phyloP scores from a whole-genome alignment of 1,140 invertebrate species.

The Aphelinus atriplicis region DNA sequence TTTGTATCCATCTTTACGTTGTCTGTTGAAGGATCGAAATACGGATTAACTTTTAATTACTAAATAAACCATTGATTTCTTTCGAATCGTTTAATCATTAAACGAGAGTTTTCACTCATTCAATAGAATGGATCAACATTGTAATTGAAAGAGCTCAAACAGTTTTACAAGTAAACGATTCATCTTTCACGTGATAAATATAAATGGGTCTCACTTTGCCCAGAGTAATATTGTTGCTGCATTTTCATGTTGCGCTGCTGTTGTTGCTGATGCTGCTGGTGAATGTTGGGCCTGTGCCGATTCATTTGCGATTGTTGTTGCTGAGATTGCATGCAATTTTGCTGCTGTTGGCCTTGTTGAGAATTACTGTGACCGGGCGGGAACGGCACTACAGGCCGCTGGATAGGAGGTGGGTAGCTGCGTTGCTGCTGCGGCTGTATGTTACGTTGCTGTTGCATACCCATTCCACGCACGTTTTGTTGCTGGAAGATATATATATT shows the following conservation, averaged over 20 bases:
- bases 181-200: constrained; percentile 38
- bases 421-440: constrained; percentile 63
- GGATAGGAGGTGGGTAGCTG: constrained; percentile 63
- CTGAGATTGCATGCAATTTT: constrained; percentile 54
- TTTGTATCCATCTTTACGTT: constrained; percentile 63
- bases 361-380: constrained; percentile 63
- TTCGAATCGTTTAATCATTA: constrained; percentile 42
- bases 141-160: constrained; percentile 6
- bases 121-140: constrained; percentile 1
- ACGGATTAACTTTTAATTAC: constrained; percentile 36
- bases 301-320: constrained; percentile 61
- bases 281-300: constrained; percentile 64
- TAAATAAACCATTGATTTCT: constrained; percentile 37
- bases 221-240: constrained; percentile 64
- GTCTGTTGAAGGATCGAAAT: constrained; percentile 48
- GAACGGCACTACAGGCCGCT: constrained; percentile 64
- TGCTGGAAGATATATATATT: constrained; percentile 57
- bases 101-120: constrained; percentile 27
- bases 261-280: constrained; percentile 60
- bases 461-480: constrained; percentile 64
- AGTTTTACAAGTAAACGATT: constrained; percentile 42
- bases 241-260: constrained; percentile 63
- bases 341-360: constrained; percentile 60
- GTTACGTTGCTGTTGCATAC: constrained; percentile 62
- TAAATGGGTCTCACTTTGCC: constrained; percentile 58